Evolutionary conservation across 1,140 invertebrate genomes (phyloP), one percentile per base, ranked within the genome.

Genomic region (Dufourea novaeangliae): DNA sequence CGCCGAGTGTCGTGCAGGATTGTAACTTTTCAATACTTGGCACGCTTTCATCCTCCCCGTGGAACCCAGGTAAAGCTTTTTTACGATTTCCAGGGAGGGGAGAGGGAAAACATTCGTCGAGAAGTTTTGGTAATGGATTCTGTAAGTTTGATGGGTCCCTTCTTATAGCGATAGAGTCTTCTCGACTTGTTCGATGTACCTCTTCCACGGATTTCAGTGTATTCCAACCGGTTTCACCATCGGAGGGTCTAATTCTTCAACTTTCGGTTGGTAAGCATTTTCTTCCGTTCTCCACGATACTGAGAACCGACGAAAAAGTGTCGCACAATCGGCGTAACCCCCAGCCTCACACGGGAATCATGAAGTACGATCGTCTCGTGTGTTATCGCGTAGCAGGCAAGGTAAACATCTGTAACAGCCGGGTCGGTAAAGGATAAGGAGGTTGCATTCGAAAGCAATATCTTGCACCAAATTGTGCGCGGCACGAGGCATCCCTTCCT

Each of bases 381-480:
- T 52, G 63, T 32, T 79, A 71, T 78, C 57, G 68, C 83, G 67
- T 75, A 78, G 79, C 79, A 81, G 76, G 83, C 61, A 86, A 63
- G 73, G 85, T 84, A 89, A 88, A 89, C 80, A 88, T 79, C 56
- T 80, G 77, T 88, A 88, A 88, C 82, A 81, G 83, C 63, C 61
- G 56, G 78, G 76, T 76, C 67, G 82, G 82, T 63, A 81, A 83
- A 82, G 81, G 69, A 82, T 83, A 83, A 80, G 80, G 76, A 74
- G 75, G 83, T 71, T 77, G 70, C 83, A 82, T 86, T 89, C 84
- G 82, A 79, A 69, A 84, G 86, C 84, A 90, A 88, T 89, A 88
- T 86, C 87, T 84, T 84, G 84, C 80, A 85, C 85, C 78, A 88
- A 86, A 89, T 88, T 88, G 87, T 88, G 74, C 69, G 83, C 76